Base-by-base conservation (phyloP, 1,140 invertebrate genomes). In the Psilanteris sp. region DNA sequence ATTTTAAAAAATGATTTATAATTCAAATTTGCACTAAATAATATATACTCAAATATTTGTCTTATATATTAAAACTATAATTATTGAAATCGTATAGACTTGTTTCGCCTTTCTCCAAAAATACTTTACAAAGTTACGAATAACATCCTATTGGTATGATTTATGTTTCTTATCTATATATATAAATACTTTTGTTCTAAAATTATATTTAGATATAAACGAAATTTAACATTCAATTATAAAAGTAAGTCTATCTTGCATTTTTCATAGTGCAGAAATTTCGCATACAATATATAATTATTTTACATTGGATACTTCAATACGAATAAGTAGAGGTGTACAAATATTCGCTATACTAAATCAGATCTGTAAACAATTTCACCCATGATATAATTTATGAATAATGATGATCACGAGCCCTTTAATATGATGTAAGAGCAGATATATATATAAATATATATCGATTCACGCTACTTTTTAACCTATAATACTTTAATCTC, bases 401-500 rank as follows among this genome's bases (percentile, higher is more conserved):
- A 1, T 1, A 37, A 61, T 1, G 3, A 39, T 29, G 34, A 64
- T 64, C 59, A 64, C 59, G 32, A 64, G 44, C 59, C 59, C 32
- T 26, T 32, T 15, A 24, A n/a, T n/a, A n/a, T n/a, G 31, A 62
- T 13, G 20, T 6, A 26, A 13, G n/a, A 10, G 16, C n/a, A n/a
- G n/a, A n/a, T n/a, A n/a, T n/a, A n/a, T n/a, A n/a, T n/a, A 10
- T 44, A 18, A 32, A 24, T 15, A n/a, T n/a, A n/a, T 15, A n/a
- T 26, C 29, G 61, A 54, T 54, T 15, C 13, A 41, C 4, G 9
- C 20, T 50, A 66, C 39, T 16, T 14, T 61, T 31, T 18, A 66
- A 39, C 26, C 46, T 66, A 52, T 66, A 66, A 66, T 66, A 66
- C 46, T 66, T 66, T 13, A 31, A 22, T 39, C 9, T 50, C 36